Conservation (phyloP, 1,140 invertebrate species). For the Venturia canescens region DNA sequence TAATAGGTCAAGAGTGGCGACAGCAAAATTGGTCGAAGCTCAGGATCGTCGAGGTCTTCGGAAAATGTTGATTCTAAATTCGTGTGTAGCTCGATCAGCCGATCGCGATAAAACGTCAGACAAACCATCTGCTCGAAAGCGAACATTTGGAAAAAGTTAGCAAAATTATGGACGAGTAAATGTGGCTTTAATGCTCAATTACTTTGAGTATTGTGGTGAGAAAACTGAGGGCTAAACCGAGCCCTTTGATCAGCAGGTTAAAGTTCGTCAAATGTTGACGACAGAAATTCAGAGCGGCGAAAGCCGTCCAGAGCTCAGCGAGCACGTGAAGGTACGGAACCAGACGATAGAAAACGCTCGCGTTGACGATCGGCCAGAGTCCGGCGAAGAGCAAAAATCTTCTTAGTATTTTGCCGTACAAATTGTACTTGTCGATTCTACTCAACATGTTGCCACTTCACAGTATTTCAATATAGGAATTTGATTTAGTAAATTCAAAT, state of each 20-base stretch:
- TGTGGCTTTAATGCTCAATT: slow-evolving; percentile 1
- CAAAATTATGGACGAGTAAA: no score
- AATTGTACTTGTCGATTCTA: slow-evolving; percentile 13
- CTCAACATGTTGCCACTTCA: slow-evolving; percentile 5
- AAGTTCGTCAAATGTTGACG: slow-evolving; percentile 39
- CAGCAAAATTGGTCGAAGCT: slow-evolving; percentile 10
- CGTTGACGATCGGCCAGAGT: slow-evolving; percentile 13
- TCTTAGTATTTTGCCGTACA: slow-evolving; percentile 6
- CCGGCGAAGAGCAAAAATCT: slow-evolving; percentile 22
- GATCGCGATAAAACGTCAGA: slow-evolving; percentile 15
- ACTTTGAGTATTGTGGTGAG: slow-evolving; percentile 52
- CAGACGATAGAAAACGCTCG: background rate
- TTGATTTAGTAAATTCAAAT: no score
- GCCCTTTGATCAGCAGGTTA: slow-evolving; percentile 44
- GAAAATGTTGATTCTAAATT: slow-evolving; percentile 6
- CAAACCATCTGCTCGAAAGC: background rate
- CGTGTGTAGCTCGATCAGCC: slow-evolving; percentile 16
- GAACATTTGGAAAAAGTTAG: no score
- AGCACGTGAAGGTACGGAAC: background rate
- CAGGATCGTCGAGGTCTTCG: background rate
- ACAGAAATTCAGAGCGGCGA: slow-evolving; percentile 45
- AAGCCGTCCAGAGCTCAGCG: background rate
- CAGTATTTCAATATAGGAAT: no score
- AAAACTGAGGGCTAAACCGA: slow-evolving; percentile 53
- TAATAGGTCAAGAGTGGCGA: background rate